Base-by-base conservation (phyloP, 2,797 vertebrate genomes). In the Antrozous pallidus region DNA sequence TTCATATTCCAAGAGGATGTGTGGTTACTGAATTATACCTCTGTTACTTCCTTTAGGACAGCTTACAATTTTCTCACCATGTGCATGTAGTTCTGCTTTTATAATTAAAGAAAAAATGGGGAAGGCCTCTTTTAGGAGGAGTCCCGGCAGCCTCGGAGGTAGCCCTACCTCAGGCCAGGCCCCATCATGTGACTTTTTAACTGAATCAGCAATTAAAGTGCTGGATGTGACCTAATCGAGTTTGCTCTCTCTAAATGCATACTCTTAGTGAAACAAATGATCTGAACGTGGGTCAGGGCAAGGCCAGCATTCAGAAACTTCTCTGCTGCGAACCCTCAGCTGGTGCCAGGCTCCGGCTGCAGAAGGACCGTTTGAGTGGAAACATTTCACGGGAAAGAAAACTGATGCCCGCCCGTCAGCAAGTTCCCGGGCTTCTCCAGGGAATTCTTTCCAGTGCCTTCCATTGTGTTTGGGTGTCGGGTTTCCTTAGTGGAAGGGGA, bases 161-260 rank as follows among this genome's bases (percentile, higher is more conserved):
- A 65, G 17, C 47, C 78, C n/a, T 22, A 22, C 70, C 90, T 94
- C 74, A 75, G 49, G 26, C 65, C 47, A 86, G 90, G 11, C 63
- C 33, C 92, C 79, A 78, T 33, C 77, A n/a, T 84, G 40, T 51
- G 38, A 67, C 54, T 69, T 91, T 94, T 78, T 79, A 84, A 96
- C 95, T 20, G 80, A 96, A 94, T 96, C 94, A 95, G 94, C 91
- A 93, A 75, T 93, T 94, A 84, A 87, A 61, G 18, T 75, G 56
- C 65, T 96, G 45, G 56, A 91, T 94, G 84, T 33, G 77, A 89
- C 63, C 86, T 95, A 91, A 97, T 96, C 93, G 69, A 61, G 83
- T 93, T 81, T 95, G 91, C 89, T 88, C 95, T 97, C 94, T 95
- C 61, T 73, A 81, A 96, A 95, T 95, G 89, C 8, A 96, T 74